These are phyloP conservation scores for Gerris buenoi DNA, from an alignment of 1,140 invertebrate species.

Conservation along the genomic window DNA sequence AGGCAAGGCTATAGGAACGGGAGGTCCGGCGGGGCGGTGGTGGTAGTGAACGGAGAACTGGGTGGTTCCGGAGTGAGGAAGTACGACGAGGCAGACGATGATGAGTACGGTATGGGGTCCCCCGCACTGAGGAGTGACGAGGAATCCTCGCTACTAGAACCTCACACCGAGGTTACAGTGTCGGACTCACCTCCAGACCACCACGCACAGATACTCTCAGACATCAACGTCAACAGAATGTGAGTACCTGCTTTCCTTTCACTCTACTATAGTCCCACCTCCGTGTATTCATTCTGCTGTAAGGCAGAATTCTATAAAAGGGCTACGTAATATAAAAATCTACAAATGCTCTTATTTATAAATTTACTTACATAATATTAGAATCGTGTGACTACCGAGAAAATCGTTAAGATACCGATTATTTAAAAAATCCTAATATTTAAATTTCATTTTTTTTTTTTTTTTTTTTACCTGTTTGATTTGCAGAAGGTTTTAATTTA, in stretches of 20 bases:
- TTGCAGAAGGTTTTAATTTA: too few species aligned
- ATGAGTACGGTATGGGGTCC: conserved; percentile 5
- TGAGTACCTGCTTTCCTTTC: conserved; percentile 5
- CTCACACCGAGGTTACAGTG: conserved; percentile 2
- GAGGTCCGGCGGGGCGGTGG: neutral
- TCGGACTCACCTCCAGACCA: neutral
- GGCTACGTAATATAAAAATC: too few species aligned
- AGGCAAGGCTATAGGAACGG: neutral
- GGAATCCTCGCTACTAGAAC: neutral
- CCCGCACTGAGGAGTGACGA: conserved; percentile 4
- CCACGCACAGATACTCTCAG: neutral
- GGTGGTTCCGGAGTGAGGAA: neutral
- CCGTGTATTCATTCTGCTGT: neutral
- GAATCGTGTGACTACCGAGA: too few species aligned
- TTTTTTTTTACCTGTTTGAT: too few species aligned
- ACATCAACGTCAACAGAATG: conserved; percentile 13
- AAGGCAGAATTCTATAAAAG: too few species aligned
- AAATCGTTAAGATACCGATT: too few species aligned
- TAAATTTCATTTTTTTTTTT: too few species aligned
- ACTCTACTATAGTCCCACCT: neutral
- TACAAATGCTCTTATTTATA: too few species aligned
- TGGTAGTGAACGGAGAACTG: conserved; percentile 1
- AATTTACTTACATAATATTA: too few species aligned
- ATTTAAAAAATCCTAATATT: too few species aligned
- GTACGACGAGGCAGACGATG: neutral